A percentile compares a stretch with the other conserved stretches of the same genome.
Conservation (phyloP, 2,888 invertebrate genomes). For the Drosophila greeni region DNA sequence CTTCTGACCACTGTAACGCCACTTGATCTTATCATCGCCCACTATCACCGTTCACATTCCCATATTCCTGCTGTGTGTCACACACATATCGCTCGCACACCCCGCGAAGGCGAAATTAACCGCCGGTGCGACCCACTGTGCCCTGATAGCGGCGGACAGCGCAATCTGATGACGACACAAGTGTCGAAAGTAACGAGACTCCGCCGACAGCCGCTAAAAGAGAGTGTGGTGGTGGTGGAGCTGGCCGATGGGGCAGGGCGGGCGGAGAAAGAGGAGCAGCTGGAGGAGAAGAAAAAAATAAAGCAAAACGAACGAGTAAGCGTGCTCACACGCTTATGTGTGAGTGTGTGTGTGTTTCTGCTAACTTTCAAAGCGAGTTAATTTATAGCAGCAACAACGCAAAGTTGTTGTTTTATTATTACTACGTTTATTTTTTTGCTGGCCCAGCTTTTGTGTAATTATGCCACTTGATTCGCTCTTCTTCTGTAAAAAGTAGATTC, state of each 20-base stretch:
- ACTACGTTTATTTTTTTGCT: constrained; percentile 20
- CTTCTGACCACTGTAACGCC: constrained; percentile 4
- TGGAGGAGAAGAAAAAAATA: constrained; percentile 13
- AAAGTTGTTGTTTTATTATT: constrained; percentile 23
- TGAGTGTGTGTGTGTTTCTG: constrained; percentile 45
- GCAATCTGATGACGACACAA: constrained; percentile 71
- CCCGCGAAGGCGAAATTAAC: constrained; percentile 18
- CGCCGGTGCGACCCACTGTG: constrained; percentile 29
- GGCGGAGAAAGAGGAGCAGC: constrained; percentile 5
- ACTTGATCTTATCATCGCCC: constrained; percentile 21
- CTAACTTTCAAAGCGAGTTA: constrained; percentile 70
- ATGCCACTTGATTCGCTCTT: constrained; percentile 52
- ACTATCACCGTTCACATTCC: constrained; percentile 25
- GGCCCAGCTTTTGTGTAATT: constrained; percentile 50
- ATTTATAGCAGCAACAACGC: constrained; percentile 59
- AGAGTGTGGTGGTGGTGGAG: constrained; percentile 4
- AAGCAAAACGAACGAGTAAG: constrained; percentile 56
- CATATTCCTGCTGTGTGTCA: constrained; percentile 22
- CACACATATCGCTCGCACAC: constrained; percentile 12
- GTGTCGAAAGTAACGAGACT: constrained; percentile 71
- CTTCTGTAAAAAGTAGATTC: constrained; percentile 25
- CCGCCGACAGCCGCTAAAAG: constrained; percentile 57
- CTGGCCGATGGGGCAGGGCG: constrained; percentile 12
- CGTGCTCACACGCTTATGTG: constrained; percentile 21
- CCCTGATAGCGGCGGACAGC: constrained; percentile 39